A percentile compares a stretch with the other conserved stretches of the same genome.
These are phyloP conservation scores for Polymixis lichenea DNA, from an alignment of 2,888 invertebrate genomes.

Conservation along the genomic window DNA sequence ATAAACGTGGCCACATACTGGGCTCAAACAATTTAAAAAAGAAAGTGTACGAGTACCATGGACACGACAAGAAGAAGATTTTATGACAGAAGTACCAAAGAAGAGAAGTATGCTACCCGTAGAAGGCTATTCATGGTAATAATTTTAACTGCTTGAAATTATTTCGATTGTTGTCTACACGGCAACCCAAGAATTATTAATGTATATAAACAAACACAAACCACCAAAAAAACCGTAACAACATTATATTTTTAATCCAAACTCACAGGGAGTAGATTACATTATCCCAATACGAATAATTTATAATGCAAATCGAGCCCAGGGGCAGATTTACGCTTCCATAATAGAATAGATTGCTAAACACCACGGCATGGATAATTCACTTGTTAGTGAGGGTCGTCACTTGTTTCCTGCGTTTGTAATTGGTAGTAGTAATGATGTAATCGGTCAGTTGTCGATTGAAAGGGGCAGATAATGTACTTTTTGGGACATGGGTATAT, in stretches of 20 bases:
- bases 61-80: too few species aligned
- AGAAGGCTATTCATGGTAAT: background rate
- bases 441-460: background rate
- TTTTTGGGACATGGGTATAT: background rate
- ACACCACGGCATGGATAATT: constrained; percentile 51
- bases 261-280: constrained; percentile 52
- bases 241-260: constrained; percentile 34
- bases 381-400: constrained; percentile 41
- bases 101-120: too few species aligned
- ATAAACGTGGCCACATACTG: too few species aligned
- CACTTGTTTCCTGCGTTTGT: constrained; percentile 29
- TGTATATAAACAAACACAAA: background rate
- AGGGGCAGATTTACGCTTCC: constrained; percentile 62
- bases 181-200: background rate
- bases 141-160: background rate
- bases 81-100: too few species aligned
- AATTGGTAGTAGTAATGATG: constrained; percentile 5
- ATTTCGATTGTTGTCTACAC: background rate
- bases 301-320: constrained; percentile 66
- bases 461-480: background rate
- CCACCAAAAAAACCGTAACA: background rate
- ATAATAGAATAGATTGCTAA: constrained; percentile 65
- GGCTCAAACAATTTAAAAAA: too few species aligned
- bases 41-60: too few species aligned
- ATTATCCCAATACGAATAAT: constrained; percentile 60